Evolutionary conservation across 2,797 vertebrate genomes (phyloP).

Genomic region (Sebastes alutus): DNA sequence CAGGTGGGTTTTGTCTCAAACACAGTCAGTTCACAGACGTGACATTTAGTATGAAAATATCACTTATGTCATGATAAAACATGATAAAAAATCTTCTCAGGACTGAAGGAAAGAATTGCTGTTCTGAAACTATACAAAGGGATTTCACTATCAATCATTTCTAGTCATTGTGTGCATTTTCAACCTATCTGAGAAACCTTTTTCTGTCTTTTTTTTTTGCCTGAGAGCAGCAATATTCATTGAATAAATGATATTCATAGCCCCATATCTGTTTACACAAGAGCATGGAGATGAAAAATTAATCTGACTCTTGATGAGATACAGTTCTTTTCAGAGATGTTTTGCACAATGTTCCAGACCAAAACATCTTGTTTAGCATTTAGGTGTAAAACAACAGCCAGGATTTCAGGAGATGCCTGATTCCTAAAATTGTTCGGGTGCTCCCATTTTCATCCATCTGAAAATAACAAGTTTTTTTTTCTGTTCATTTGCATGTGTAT

Average conservation of each 20-base stretch:
- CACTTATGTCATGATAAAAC: not conserved
- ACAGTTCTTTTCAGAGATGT: slow-evolving; percentile 4
- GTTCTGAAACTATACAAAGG: not conserved
- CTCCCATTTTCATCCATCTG: not conserved
- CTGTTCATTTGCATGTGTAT: not conserved
- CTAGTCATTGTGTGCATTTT: not conserved
- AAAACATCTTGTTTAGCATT: slow-evolving; percentile 17
- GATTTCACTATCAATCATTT: not conserved
- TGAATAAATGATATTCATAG: not conserved
- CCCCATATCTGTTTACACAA: not conserved
- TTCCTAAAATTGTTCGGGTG: not conserved
- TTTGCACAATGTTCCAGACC: not conserved
- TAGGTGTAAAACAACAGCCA: slow-evolving; percentile 9
- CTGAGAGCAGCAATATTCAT: not conserved
- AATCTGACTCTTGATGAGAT: slow-evolving; percentile 19
- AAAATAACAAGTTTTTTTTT: not conserved
- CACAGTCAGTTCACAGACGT: not conserved
- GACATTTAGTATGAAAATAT: not conserved
- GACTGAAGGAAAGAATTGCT: not conserved
- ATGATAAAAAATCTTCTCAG: not conserved
- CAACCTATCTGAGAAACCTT: not conserved
- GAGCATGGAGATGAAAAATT: slow-evolving; percentile 4
- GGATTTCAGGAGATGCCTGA: not conserved
- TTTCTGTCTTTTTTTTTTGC: not conserved
- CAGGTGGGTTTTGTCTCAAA: not conserved